phyloP scores from a whole-genome alignment of 2,797 vertebrate genomes.

The Protonibea diacanthus region DNA sequence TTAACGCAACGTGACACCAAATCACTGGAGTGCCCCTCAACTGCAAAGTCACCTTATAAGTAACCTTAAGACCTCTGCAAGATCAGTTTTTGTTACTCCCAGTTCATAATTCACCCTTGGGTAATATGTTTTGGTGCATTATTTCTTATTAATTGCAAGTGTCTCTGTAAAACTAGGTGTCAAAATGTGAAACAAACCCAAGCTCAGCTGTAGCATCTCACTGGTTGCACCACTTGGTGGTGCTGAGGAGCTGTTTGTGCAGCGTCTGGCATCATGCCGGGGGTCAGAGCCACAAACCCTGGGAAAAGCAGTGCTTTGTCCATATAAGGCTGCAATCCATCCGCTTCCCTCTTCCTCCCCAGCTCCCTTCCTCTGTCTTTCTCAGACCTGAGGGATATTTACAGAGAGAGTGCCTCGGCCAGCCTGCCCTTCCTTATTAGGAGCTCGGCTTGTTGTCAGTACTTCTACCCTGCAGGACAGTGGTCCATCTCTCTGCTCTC shows the following conservation, averaged over 20 bases:
- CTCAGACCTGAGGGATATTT: conserved; percentile 89
- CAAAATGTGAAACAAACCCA: neutral
- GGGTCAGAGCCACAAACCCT: conserved; percentile 85
- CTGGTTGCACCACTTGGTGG: conserved; percentile 74
- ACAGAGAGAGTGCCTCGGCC: conserved; percentile 81
- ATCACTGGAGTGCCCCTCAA: neutral
- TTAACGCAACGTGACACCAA: neutral
- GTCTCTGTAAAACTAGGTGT: neutral
- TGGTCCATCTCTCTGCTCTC: conserved; percentile 77
- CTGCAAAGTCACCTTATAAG: too few relatives aligned
- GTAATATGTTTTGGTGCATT: too few relatives aligned
- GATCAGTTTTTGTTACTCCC: too few relatives aligned
- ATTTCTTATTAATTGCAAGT: too few relatives aligned
- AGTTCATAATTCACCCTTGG: too few relatives aligned
- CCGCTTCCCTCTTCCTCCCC: conserved; percentile 87
- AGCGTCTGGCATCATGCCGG: conserved; percentile 77
- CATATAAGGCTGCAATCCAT: conserved; percentile 90
- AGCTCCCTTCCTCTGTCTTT: conserved; percentile 82
- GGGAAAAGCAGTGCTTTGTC: conserved; percentile 88
- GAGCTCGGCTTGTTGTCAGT: conserved; percentile 85
- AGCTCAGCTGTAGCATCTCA: conserved; percentile 26
- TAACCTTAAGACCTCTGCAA: too few relatives aligned
- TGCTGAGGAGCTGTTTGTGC: conserved; percentile 56
- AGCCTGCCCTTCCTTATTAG: conserved; percentile 88
- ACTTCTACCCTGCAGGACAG: conserved; percentile 81